Conservation (phyloP, 2,113 vertebrate species). For the Oncorhynchus gorbuscha region DNA sequence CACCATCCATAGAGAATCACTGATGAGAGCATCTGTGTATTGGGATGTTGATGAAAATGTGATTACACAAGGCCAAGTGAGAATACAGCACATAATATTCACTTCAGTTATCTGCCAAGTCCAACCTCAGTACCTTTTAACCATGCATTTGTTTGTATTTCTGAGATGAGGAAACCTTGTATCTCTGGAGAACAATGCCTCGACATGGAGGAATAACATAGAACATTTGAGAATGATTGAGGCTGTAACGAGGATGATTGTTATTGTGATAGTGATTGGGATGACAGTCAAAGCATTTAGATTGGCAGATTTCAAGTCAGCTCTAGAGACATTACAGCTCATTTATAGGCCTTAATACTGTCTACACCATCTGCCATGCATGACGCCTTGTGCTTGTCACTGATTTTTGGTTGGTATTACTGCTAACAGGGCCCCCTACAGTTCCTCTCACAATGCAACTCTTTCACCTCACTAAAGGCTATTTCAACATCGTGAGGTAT, state of each 20-base stretch:
- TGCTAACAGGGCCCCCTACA: background rate
- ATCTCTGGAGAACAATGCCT: background rate
- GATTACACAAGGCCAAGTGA: background rate
- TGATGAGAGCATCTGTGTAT: background rate
- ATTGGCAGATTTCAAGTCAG: background rate
- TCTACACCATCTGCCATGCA: background rate
- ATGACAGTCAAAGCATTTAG: background rate
- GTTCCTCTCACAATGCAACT: background rate
- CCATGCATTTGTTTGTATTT: background rate
- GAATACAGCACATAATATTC: background rate
- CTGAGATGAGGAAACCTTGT: background rate
- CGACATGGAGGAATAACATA: background rate
- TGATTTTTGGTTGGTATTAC: background rate
- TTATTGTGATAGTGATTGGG: background rate
- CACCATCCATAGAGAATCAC: background rate
- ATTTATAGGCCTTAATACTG: background rate
- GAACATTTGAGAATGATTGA: too few species aligned
- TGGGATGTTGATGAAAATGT: background rate
- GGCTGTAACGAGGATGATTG: background rate
- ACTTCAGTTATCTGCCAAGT: background rate
- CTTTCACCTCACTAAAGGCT: background rate
- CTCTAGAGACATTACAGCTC: background rate
- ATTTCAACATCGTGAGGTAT: conserved; percentile 18
- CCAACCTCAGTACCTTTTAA: background rate
- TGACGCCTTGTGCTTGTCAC: too few species aligned